phyloP scores from a whole-genome alignment of 2,113 vertebrate species.

The Alligator sinensis region DNA sequence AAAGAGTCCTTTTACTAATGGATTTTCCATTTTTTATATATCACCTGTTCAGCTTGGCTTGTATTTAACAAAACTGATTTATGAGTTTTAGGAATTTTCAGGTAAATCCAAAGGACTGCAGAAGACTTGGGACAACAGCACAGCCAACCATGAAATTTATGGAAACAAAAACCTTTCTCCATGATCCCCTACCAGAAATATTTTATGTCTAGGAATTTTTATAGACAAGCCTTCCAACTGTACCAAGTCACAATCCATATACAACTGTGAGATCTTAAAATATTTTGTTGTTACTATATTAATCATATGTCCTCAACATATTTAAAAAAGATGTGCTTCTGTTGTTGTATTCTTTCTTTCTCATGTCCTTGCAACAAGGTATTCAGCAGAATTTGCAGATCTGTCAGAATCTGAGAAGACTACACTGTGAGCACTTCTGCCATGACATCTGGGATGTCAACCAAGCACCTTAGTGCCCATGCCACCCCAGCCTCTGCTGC shows the following conservation, averaged over 20 bases:
- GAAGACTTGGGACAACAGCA: neutral
- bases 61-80: neutral
- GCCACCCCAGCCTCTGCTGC: no score
- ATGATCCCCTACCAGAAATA: neutral
- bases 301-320: neutral
- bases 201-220: neutral
- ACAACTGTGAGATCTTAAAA: neutral
- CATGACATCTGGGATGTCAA: no score
- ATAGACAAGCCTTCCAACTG: neutral
- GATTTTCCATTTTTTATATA: neutral
- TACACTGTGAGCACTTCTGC: no score
- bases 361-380: no score
- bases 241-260: neutral
- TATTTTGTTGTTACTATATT: neutral
- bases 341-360: neutral
- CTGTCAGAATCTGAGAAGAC: no score
- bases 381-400: no score
- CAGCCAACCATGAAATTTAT: neutral
- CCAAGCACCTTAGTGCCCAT: no score
- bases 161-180: neutral
- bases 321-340: accelerated
- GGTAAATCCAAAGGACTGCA: neutral
- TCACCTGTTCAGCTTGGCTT: neutral
- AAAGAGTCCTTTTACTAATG: no score
- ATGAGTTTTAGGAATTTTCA: neutral